Evolutionary conservation across 2,113 vertebrate species (phyloP), one percentile per base, ranked within the genome.

Genomic region (Cyprinodon tularosa): DNA sequence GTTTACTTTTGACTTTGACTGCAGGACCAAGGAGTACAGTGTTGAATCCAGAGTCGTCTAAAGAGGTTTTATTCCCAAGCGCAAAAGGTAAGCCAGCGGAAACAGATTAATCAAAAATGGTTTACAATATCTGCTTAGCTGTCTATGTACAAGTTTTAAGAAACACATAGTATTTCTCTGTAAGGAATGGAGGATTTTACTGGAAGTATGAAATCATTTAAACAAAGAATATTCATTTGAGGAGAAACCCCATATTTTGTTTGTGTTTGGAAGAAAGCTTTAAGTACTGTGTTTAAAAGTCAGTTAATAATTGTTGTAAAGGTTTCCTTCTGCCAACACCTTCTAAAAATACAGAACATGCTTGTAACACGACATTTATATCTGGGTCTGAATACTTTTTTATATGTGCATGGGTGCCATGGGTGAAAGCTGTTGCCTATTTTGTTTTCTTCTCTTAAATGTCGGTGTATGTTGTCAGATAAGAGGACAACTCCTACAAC

Each of bases 71-170:
- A 40, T 66, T 64, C 22, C 0, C 15, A 10, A 0, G 10, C 6
- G 14, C 12, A 12, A 69, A 60, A 80, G 86, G 74, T 87, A 88
- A 14, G 83, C 3, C 12, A 2, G 6, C 6, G 4, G 72, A 3
- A 66, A 12, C 2, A 37, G 1, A 60, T 20, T 66, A 0, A 53
- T 29, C 13, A 22, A 40, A 39, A 44, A 3, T 5, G 12, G 4
- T 10, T 0, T 50, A 10, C 15, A 20, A 60, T 29, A 10, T 40
- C 66, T 38, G 6, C 14, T 6, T 29, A 1, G 12, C 38, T 59
- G 12, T 13, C 3, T 20, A 17, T 8, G 29, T 29, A 5, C 8
- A 47, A 39, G 2, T 2, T 6, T 57, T 15, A 20, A 17, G 10
- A 59, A n/a, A 8, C 57, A 59, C 8, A n/a, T 3, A 59, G n/a